These are phyloP conservation scores for Trilocha varians DNA, from an alignment of 2,888 invertebrate genomes.

Conservation along the genomic window DNA sequence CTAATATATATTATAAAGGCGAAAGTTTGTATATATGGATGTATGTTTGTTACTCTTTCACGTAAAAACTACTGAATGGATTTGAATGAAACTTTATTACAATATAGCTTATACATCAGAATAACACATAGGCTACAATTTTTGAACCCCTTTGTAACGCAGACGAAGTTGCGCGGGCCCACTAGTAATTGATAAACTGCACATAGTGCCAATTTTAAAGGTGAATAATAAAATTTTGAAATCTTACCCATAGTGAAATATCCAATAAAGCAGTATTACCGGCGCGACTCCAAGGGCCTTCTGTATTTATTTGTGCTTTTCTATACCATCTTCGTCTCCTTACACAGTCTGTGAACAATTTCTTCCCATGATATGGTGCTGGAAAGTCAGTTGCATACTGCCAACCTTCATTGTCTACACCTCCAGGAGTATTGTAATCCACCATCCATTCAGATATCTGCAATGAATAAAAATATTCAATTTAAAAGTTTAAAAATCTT, in stretches of 20 bases:
- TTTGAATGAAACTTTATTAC: no score
- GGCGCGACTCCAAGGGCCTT: conserved; percentile 90
- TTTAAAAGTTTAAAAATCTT: neutral
- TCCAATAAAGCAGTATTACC: conserved; percentile 90
- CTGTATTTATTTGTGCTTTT: conserved; percentile 85
- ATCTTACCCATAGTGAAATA: conserved; percentile 80
- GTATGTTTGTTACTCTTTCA: no score
- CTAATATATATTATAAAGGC: neutral
- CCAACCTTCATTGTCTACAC: conserved; percentile 94
- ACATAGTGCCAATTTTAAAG: neutral
- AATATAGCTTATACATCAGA: no score
- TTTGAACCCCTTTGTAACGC: no score
- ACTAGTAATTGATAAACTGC: no score
- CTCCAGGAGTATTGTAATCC: conserved; percentile 92
- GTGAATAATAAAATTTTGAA: neutral
- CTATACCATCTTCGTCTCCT: conserved; percentile 88
- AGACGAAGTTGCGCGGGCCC: no score
- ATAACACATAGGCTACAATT: no score
- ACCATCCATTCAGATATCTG: conserved; percentile 91
- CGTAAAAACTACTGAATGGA: no score
- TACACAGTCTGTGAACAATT: conserved; percentile 91
- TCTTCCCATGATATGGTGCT: conserved; percentile 86
- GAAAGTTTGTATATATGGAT: no score
- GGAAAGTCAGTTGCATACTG: conserved; percentile 96
- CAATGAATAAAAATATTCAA: no score